phyloP scores from a whole-genome alignment of 2,797 vertebrate species.

The Sebastes minor region DNA sequence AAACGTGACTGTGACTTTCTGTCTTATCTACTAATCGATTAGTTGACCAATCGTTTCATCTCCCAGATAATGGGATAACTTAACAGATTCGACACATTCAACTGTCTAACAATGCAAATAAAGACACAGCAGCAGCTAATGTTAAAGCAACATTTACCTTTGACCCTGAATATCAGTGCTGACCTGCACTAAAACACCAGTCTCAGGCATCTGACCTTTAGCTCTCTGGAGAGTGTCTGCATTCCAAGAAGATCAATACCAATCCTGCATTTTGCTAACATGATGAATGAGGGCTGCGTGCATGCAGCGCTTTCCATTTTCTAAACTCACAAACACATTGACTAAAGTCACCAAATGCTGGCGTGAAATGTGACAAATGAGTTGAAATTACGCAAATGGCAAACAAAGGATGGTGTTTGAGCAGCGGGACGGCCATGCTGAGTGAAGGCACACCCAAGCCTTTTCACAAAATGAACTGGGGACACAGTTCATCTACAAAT shows the following conservation, averaged over 20 bases:
- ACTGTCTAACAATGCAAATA: background rate
- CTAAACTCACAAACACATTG: background rate
- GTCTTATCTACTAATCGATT: background rate
- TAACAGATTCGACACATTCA: background rate
- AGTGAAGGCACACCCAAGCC: conserved; percentile 34
- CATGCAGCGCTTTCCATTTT: background rate
- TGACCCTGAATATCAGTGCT: conserved; percentile 44
- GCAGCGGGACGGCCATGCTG: background rate
- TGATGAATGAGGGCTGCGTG: background rate
- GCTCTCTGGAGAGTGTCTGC: background rate
- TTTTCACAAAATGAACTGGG: conserved; percentile 21
- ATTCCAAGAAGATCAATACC: conserved; percentile 33
- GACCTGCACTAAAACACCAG: conserved; percentile 31
- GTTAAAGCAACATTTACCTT: conserved; percentile 39
- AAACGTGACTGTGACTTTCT: background rate
- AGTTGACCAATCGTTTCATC: background rate
- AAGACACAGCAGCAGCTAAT: background rate
- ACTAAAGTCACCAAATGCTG: background rate
- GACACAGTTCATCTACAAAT: conserved; percentile 17
- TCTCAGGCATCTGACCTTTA: conserved; percentile 51
- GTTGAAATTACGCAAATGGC: background rate
- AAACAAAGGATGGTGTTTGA: conserved; percentile 14
- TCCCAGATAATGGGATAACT: background rate
- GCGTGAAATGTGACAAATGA: background rate
- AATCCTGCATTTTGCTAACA: background rate